Conservation (phyloP, 2,113 vertebrate genomes). For the Solenodon paradoxus region DNA sequence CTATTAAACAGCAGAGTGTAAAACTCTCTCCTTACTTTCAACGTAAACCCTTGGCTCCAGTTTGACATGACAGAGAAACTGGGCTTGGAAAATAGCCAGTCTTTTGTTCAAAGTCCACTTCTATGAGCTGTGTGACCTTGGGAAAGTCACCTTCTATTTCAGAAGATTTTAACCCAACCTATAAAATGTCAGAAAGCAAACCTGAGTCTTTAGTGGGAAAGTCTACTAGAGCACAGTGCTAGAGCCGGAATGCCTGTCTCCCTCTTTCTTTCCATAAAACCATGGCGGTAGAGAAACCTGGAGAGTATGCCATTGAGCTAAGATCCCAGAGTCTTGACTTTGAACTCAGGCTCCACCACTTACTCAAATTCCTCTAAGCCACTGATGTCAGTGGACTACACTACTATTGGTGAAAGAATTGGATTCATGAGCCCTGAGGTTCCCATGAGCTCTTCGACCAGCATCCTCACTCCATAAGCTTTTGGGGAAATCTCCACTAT, state of each 20-base stretch:
- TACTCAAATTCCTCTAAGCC: not conserved
- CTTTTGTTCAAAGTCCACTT: not conserved
- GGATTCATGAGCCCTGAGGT: too few relatives aligned
- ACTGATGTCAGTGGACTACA: not conserved
- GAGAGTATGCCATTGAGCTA: not conserved
- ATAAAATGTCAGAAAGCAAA: not conserved
- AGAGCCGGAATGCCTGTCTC: not conserved
- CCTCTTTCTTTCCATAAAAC: too few relatives aligned
- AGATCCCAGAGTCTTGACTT: not conserved
- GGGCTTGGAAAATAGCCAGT: not conserved
- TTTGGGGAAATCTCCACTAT: not conserved
- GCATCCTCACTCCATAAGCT: fast-evolving
- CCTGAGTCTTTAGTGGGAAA: too few relatives aligned
- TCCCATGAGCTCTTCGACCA: not conserved
- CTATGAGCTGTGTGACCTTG: not conserved
- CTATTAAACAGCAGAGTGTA: not conserved
- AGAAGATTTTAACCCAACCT: not conserved
- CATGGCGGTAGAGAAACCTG: fast-evolving
- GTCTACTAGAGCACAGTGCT: fast-evolving
- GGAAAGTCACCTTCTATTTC: not conserved
- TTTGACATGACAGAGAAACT: not conserved
- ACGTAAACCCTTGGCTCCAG: not conserved
- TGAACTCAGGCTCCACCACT: too few relatives aligned
- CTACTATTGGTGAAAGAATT: not conserved
- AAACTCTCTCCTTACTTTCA: not conserved